Conservation (phyloP, 2,888 invertebrate genomes). For the Eupithecia centaureata region DNA sequence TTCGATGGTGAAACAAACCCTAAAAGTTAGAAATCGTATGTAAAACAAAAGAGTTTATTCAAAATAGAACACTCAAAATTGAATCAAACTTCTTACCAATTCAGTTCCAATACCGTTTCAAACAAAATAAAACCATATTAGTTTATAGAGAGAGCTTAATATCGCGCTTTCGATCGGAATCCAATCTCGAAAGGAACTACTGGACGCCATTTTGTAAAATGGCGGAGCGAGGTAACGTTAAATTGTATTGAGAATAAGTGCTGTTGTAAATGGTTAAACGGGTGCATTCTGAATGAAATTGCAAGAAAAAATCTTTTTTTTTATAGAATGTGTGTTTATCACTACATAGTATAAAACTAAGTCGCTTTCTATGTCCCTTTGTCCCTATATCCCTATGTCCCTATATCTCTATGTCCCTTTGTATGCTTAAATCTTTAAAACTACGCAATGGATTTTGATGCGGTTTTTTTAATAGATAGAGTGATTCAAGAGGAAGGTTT, state of each 20-base stretch:
- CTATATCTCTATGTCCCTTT: no score
- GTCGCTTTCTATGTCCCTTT: no score
- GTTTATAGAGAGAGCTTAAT: neutral
- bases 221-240: neutral
- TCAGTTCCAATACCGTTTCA: constrained; percentile 5
- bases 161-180: neutral
- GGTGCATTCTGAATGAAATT: neutral
- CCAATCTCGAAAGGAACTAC: constrained; percentile 6
- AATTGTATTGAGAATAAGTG: neutral
- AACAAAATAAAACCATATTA: constrained; percentile 9
- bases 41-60: neutral
- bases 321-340: no score
- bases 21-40: neutral
- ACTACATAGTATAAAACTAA: no score
- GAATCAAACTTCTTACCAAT: neutral
- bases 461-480: no score
- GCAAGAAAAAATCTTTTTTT: no score
- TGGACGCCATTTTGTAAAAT: constrained; percentile 9
- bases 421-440: no score
- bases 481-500: no score
- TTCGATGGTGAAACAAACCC: no score
- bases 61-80: neutral
- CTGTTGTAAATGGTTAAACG: neutral
- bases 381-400: no score
- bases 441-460: no score